Percentiles rank a stretch among this genome's conserved stretches.
Conservation (phyloP, 2,888 invertebrate genomes). For the Nasonovia ribisnigri region DNA sequence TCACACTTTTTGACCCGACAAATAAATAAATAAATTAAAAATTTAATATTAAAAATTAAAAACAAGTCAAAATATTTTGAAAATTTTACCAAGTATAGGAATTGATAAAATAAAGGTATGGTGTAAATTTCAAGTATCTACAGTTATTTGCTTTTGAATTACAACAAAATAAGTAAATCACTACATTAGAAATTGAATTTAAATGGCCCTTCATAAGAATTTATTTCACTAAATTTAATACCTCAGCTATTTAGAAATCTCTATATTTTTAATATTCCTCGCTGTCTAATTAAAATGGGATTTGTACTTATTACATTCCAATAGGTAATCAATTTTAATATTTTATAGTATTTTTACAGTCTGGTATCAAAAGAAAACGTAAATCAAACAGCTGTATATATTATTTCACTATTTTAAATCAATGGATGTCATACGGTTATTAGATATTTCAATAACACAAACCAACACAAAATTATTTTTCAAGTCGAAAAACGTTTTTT, state of each 20-base stretch:
- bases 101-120: no score
- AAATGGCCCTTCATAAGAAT: neutral
- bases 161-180: no score
- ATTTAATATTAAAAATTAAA: no score
- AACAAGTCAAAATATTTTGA: no score
- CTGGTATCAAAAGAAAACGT: neutral
- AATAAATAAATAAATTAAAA: no score
- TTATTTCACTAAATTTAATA: neutral
- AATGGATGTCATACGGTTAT: neutral
- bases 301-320: neutral
- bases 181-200: no score
- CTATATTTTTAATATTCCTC: neutral
- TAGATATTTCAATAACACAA: neutral
- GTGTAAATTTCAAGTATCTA: no score
- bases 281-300: neutral
- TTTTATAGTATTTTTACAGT: neutral
- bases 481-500: neutral
- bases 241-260: neutral
- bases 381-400: neutral
- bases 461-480: neutral
- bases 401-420: neutral
- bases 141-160: no score
- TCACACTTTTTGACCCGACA: no score
- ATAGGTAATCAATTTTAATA: neutral
- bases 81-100: no score